Evolutionary conservation across 2,113 vertebrate genomes (phyloP).

Genomic region (Stegostoma tigrinum): DNA sequence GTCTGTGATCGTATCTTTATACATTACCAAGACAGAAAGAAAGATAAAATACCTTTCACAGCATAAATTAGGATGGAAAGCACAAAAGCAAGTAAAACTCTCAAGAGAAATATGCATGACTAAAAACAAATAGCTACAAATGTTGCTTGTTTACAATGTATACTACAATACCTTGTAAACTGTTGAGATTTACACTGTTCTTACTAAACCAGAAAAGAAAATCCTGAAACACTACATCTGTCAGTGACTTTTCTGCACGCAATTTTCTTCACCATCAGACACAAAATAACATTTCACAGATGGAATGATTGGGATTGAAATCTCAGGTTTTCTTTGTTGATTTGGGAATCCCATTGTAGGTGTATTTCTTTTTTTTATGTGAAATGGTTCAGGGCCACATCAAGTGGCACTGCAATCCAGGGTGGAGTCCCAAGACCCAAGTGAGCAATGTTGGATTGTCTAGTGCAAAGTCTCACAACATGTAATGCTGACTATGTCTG

Average conservation of each 20-base stretch:
- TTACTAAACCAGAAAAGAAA: not conserved
- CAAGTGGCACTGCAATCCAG: not conserved
- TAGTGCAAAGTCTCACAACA: not conserved
- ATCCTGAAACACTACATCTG: not conserved
- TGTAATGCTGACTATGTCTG: not conserved
- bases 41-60: not conserved
- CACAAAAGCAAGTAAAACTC: not conserved
- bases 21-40: conserved; percentile 3
- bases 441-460: not conserved
- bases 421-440: not conserved
- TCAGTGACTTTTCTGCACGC: not conserved
- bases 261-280: not conserved
- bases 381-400: not conserved
- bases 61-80: conserved; percentile 8
- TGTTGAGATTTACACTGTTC: conserved; percentile 19
- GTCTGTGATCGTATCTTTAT: not conserved
- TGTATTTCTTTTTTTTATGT: not conserved
- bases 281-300: not conserved
- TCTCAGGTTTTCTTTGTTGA: not conserved
- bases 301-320: not conserved
- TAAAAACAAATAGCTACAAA: not conserved
- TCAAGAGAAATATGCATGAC: not conserved
- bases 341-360: not conserved
- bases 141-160: not conserved
- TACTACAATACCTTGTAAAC: not conserved